Percentiles rank a stretch among this genome's conserved stretches.
Evolutionary conservation across 2,113 vertebrate species (phyloP).

Genomic region (Eublepharis macularius): DNA sequence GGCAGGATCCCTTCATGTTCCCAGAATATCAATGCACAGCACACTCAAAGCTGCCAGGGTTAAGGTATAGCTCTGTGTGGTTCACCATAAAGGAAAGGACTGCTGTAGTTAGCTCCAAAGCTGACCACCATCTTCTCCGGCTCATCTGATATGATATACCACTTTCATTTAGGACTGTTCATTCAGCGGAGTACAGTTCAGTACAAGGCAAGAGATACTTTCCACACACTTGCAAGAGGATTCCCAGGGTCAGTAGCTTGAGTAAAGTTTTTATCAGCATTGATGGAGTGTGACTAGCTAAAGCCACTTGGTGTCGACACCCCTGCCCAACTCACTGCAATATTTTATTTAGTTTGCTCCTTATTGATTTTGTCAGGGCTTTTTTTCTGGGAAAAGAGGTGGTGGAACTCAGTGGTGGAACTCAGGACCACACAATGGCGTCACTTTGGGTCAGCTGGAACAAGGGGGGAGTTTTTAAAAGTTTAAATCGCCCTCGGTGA

Average conservation of each 20-base stretch:
- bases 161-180: neutral
- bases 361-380: too few species aligned
- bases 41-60: neutral
- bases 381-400: too few species aligned
- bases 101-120: neutral
- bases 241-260: neutral
- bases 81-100: neutral
- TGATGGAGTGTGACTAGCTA: neutral
- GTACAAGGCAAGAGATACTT: neutral
- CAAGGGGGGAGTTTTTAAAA: too few species aligned
- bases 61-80: neutral
- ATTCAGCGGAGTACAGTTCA: neutral
- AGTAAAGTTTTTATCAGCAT: neutral
- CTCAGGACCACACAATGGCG: too few species aligned
- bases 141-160: neutral
- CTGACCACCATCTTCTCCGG: neutral
- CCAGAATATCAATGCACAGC: neutral
- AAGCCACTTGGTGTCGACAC: neutral
- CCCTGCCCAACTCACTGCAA: neutral
- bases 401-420: too few species aligned
- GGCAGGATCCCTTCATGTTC: neutral
- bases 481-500: too few species aligned
- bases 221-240: neutral
- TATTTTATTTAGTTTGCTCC: too few species aligned
- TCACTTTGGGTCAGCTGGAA: too few species aligned